phyloP scores from a whole-genome alignment of 2,113 vertebrate species.

The Ailuropoda melanoleuca region DNA sequence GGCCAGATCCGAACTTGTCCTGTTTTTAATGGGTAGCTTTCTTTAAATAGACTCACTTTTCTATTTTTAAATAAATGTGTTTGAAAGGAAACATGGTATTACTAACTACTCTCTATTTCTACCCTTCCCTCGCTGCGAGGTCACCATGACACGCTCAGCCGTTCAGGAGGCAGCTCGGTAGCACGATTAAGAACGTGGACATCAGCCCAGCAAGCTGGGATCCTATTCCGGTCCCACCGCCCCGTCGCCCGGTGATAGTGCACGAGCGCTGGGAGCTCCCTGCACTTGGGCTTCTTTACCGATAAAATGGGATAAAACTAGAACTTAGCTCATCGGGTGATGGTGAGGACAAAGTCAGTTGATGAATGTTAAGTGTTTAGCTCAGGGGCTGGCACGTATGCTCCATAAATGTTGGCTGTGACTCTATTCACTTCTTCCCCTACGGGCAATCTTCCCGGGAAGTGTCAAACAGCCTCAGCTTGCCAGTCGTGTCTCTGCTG shows the following conservation, averaged over 20 bases:
- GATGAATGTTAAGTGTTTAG: accelerated
- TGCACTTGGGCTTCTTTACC: neutral
- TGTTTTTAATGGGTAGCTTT: neutral
- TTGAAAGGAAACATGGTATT: neutral
- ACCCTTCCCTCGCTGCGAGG: neutral
- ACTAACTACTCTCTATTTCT: neutral
- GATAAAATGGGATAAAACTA: neutral
- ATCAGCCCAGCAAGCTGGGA: neutral
- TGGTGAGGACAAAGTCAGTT: neutral
- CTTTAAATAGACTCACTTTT: constrained; percentile 12
- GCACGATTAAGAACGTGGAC: accelerated
- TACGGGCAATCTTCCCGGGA: neutral
- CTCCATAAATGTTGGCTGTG: accelerated
- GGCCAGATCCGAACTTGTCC: neutral
- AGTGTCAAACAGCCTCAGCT: neutral
- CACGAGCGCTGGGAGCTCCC: neutral
- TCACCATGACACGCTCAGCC: accelerated
- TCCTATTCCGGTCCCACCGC: neutral
- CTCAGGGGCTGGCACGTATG: accelerated
- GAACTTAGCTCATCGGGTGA: neutral
- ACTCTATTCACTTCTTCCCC: neutral
- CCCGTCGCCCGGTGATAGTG: accelerated
- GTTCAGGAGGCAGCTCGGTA: neutral
- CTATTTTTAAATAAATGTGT: neutral
- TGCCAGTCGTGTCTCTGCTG: neutral